These are phyloP conservation scores for Drosophila rufa DNA, from an alignment of 1,140 invertebrate species.

Conservation along the genomic window DNA sequence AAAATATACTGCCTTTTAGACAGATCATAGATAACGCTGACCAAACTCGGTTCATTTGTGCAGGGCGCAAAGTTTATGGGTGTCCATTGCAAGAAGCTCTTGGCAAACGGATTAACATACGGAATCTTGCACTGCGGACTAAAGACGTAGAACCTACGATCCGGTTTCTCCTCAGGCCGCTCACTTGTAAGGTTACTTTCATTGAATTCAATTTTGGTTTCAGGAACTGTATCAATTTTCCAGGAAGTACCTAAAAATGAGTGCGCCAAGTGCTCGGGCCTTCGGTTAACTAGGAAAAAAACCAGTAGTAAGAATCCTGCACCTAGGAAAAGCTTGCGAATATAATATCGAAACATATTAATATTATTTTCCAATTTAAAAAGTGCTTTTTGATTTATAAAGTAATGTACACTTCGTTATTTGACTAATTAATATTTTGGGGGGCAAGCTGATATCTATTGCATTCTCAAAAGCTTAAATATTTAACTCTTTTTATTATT, in stretches of 20 bases:
- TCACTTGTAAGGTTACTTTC: neutral
- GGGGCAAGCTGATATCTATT: fast-evolving
- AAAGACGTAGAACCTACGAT: constrained; percentile 31
- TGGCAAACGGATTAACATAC: constrained; percentile 88
- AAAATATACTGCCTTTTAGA: constrained; percentile 51
- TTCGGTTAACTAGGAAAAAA: constrained; percentile 11
- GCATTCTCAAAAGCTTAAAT: too few species aligned
- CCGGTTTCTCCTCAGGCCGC: neutral
- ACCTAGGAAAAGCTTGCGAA: constrained; percentile 15
- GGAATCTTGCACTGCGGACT: constrained; percentile 51
- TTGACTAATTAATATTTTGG: neutral
- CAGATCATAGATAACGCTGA: constrained; percentile 75
- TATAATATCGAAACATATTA: constrained; percentile 24
- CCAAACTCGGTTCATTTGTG: constrained; percentile 84
- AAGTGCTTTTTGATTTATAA: neutral
- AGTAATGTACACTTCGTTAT: neutral
- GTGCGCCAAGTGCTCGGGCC: neutral
- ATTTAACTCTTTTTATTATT: too few species aligned
- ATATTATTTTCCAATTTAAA: neutral
- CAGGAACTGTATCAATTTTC: neutral
- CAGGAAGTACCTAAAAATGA: neutral
- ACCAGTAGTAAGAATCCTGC: neutral
- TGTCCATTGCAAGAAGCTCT: constrained; percentile 86
- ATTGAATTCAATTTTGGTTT: neutral
- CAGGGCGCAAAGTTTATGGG: constrained; percentile 87